phyloP scores from a whole-genome alignment of 2,888 invertebrate species.

The Plebejus melissa region DNA sequence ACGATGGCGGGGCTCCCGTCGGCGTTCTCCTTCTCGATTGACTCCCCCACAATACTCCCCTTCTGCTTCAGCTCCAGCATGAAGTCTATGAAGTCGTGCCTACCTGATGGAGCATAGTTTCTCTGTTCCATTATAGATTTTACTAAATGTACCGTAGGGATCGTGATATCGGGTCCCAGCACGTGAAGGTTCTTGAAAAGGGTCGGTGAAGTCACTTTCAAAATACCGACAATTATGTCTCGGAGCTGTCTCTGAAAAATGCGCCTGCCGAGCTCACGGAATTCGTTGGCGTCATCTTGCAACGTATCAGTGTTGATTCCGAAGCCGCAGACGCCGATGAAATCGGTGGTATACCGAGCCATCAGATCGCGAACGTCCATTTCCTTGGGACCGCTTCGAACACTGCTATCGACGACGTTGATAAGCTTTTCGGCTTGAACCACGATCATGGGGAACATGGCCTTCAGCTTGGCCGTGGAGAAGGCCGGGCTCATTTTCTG shows the following conservation, averaged over 20 bases:
- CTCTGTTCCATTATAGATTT: slow-evolving; percentile 48
- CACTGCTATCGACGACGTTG: slow-evolving; percentile 36
- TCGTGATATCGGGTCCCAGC: slow-evolving; percentile 37
- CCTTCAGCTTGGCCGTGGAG: slow-evolving; percentile 57
- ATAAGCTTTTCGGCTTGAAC: slow-evolving; percentile 53
- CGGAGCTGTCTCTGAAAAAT: slow-evolving; percentile 39
- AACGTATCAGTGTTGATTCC: slow-evolving; percentile 48
- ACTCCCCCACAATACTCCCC: slow-evolving; percentile 57
- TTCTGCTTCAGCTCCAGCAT: slow-evolving; percentile 56
- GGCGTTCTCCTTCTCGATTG: slow-evolving; percentile 50
- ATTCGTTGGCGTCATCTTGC: slow-evolving; percentile 44
- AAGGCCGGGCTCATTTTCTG: slow-evolving; percentile 59
- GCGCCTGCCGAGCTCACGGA: slow-evolving; percentile 46
- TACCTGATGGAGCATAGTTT: slow-evolving; percentile 48
- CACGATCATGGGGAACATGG: slow-evolving; percentile 61
- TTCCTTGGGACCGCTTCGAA: slow-evolving; percentile 29
- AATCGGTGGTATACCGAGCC: slow-evolving; percentile 51
- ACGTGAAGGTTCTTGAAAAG: slow-evolving; percentile 40
- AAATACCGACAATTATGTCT: slow-evolving; percentile 2
- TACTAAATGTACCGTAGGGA: slow-evolving; percentile 43
- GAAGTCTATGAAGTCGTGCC: slow-evolving; percentile 49
- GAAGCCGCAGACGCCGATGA: slow-evolving; percentile 52
- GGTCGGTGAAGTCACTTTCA: slow-evolving; percentile 44
- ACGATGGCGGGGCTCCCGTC: slow-evolving; percentile 53
- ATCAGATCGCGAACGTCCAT: slow-evolving; percentile 46